Percentiles rank a stretch among this genome's conserved stretches.
Evolutionary conservation across 2,113 vertebrate genomes (phyloP).

Genomic region (Melierax canorus): DNA sequence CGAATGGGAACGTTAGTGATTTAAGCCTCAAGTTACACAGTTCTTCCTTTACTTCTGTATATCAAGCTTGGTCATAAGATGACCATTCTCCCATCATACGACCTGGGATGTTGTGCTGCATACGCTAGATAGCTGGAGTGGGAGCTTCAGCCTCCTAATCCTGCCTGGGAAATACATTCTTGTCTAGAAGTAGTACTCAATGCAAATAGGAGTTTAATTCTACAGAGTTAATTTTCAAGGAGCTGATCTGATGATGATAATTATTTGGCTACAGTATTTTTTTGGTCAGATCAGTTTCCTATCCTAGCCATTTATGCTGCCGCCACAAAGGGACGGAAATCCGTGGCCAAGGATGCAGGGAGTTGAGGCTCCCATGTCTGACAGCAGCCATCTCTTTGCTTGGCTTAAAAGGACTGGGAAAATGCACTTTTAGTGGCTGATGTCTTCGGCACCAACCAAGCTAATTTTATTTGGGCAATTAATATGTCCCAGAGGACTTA

Average conservation of each 20-base stretch:
- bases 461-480: conserved; percentile 56
- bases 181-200: background rate
- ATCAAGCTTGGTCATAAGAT: background rate
- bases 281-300: background rate
- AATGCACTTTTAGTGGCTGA: conserved; percentile 3
- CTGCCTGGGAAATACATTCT: background rate
- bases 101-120: background rate
- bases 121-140: background rate
- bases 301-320: background rate
- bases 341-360: background rate
- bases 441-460: conserved; percentile 36
- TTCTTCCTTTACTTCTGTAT: background rate
- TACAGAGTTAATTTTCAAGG: background rate
- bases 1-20: background rate
- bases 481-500: conserved; percentile 38
- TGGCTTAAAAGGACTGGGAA: conserved; percentile 21
- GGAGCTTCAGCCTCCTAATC: background rate
- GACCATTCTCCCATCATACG: background rate
- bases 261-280: background rate
- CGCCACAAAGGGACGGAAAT: background rate
- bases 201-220: background rate
- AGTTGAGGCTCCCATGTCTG: background rate
- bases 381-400: background rate
- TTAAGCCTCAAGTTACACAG: background rate
- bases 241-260: background rate